Base-by-base conservation (phyloP, 2,113 vertebrate species). In the Danionella cerebrum region DNA sequence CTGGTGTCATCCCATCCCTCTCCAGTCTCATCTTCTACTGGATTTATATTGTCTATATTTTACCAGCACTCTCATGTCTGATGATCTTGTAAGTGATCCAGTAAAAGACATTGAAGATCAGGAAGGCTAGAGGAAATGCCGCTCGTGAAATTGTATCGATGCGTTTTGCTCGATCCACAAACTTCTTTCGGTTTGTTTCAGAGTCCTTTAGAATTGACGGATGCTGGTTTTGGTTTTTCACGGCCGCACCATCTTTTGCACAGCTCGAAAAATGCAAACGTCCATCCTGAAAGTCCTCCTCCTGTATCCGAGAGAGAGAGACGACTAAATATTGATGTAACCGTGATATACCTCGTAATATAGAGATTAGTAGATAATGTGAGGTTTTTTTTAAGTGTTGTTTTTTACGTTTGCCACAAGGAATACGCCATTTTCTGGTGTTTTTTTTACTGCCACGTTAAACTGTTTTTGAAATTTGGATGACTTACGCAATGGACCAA, bases 1-100 rank as follows among this genome's bases (percentile, higher is more conserved):
- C n/a, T n/a, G n/a, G n/a, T n/a, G n/a, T n/a, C n/a, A n/a, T n/a
- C n/a, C n/a, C n/a, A n/a, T n/a, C n/a, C n/a, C n/a, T n/a, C n/a
- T n/a, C n/a, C n/a, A n/a, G n/a, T n/a, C n/a, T n/a, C n/a, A n/a
- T n/a, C n/a, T n/a, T 33, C 29, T 6, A 84, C 47, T 13, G 22
- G 27, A 50, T 12, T 6, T 24, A 44, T 7, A 3, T 33, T 6
- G 9, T 31, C 29, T 41, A 83, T 92, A 97, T 79, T 82, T 90
- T 89, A 81, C 90, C 87, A 67, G 94, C 86, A 87, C 93, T 92
- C 84, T 97, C 95, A 51, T 98, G 90, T 71, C 96, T 82, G 86
- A 98, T 97, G 84, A 99, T 97, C 87, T 99, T 99, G 79, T 97
- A 99, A 18, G 95, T 99, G 79, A 99, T 93, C 96, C 96, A 99